Evolutionary conservation across 2,888 invertebrate genomes (phyloP).

Genomic region (Amphimallon solstitiale): DNA sequence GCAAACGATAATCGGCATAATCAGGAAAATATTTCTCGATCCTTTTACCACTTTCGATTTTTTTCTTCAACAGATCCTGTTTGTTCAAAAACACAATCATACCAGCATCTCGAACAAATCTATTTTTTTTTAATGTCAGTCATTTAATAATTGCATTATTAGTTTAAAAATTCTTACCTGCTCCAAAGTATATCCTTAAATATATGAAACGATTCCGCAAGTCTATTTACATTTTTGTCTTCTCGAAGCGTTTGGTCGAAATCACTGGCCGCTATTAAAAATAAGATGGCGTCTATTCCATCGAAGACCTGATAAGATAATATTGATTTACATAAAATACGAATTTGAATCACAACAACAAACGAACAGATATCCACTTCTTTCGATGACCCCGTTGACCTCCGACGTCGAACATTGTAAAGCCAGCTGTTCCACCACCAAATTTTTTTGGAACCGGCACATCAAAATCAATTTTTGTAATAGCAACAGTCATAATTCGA

Average conservation of each 20-base stretch:
- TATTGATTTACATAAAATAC: background rate
- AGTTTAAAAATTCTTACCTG: conserved; percentile 63
- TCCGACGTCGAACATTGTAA: conserved; percentile 87
- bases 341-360: background rate
- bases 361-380: conserved; percentile 80
- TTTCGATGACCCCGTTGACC: conserved; percentile 84
- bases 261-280: conserved; percentile 82
- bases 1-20: conserved; percentile 67
- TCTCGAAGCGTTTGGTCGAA: conserved; percentile 82
- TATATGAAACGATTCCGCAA: conserved; percentile 76
- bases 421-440: conserved; percentile 76
- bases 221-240: conserved; percentile 74
- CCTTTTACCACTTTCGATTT: conserved; percentile 73
- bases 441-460: conserved; percentile 76
- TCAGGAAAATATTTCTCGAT: conserved; percentile 75
- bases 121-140: conserved; percentile 50
- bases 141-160: too few species aligned
- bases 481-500: conserved; percentile 77
- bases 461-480: conserved; percentile 79
- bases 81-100: conserved; percentile 86
- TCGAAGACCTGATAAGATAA: conserved; percentile 73
- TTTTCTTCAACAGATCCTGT: conserved; percentile 78
- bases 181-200: conserved; percentile 84
- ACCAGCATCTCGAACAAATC: conserved; percentile 79
- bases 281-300: conserved; percentile 83